phyloP scores from a whole-genome alignment of 2,888 invertebrate species.

The Ceratothoa steindachneri region DNA sequence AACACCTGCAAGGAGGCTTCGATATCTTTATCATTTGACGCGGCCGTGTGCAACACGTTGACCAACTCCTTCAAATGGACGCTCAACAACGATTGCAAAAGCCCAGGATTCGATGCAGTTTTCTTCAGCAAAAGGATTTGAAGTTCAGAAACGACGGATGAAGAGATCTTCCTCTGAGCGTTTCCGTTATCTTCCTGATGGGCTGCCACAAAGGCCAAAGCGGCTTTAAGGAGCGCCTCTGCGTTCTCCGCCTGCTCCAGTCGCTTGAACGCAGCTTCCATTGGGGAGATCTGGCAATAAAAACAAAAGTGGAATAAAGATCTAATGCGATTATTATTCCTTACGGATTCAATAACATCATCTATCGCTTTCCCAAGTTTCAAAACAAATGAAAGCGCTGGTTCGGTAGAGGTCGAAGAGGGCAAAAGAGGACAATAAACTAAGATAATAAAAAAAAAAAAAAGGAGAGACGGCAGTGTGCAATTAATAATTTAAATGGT shows the following conservation, averaged over 20 bases:
- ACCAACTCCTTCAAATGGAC: conserved; percentile 33
- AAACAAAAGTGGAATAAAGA: no score
- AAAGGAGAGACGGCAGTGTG: no score
- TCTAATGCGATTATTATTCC: no score
- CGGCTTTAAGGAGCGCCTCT: conserved; percentile 33
- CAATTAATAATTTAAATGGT: no score
- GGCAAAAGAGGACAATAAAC: no score
- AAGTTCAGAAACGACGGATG: conserved; percentile 23
- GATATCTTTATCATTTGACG: conserved; percentile 15
- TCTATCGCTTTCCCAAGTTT: no score
- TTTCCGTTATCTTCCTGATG: neutral
- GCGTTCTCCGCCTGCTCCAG: conserved; percentile 34
- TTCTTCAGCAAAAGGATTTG: conserved; percentile 32
- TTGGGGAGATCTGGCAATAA: no score
- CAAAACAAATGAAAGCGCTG: no score
- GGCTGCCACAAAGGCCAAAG: neutral
- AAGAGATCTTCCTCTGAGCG: neutral
- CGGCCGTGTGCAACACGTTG: conserved; percentile 25
- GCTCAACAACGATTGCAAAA: conserved; percentile 29
- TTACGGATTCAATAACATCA: no score
- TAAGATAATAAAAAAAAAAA: no score
- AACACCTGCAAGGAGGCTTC: conserved; percentile 25
- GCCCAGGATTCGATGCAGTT: conserved; percentile 32
- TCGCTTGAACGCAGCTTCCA: neutral
- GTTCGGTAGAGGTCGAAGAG: no score